Evolutionary conservation across 2,888 invertebrate species (phyloP), one percentile per base, ranked within the genome.

Genomic region (Electrophaes corylata): DNA sequence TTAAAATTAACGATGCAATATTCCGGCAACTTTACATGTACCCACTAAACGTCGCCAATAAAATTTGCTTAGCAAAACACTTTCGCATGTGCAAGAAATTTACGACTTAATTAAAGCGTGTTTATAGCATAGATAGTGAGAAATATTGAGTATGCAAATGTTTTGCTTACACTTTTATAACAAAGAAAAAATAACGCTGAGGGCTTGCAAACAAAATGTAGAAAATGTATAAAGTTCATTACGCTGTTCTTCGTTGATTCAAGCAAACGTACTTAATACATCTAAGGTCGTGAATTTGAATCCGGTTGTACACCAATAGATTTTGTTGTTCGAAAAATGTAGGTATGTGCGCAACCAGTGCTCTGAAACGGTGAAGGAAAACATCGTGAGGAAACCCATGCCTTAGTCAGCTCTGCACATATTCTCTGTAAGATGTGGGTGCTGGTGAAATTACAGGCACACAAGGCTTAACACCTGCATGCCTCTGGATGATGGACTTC

Each of bases 1-100:
- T 41, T 20, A 41, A 77, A 78, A 37, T 16, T 75, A 79, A 75
- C 62, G 78, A 70, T 77, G 76, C 78, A 80, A 71, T 79, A 79
- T 76, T 68, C 71, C 67, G 73, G 67, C 75, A 81, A 82, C 70
- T 78, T 71, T 70, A 73, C 77, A 75, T 60, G 54, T 53, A 56
- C 43, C 76, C 75, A 75, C 75, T 72, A 78, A 75, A 73, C 72
- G 72, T 75, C 69, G 65, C 63, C 55, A 68, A 72, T 76, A 75
- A 77, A 80, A 79, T 79, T 81, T 79, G 78, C 71, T 76, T 73
- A 73, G 75, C 76, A 73, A 81, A 79, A 75, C 72, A 71, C 66
- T 69, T 64, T 67, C 67, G 71, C 68, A 71, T 63, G 68, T 72
- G 67, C 70, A 70, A 70, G 66, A 53, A 65, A 65, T 62, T 57